Evolutionary conservation across 1,140 invertebrate species (phyloP).

Genomic region (Panagrolaimus sp.): DNA sequence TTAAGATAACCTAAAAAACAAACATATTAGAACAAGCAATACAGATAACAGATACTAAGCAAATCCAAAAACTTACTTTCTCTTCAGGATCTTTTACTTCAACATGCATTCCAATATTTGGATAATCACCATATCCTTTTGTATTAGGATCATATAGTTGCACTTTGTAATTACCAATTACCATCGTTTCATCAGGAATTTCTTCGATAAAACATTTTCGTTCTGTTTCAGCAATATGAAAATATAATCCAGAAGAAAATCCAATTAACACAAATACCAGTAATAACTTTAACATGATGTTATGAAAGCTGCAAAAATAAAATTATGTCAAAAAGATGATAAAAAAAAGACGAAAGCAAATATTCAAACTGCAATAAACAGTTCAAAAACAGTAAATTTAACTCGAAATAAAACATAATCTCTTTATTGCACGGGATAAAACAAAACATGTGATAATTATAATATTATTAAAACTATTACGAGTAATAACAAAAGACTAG

Average conservation of each 20-base stretch:
- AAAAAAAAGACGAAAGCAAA: no score
- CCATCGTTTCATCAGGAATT: conserved; percentile 97
- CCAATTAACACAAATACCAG: background rate
- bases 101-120: conserved; percentile 95
- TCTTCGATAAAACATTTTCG: conserved; percentile 99
- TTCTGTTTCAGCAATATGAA: conserved; percentile 96
- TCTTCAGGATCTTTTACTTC: conserved; percentile 93
- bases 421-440: no score
- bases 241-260: conserved; percentile 70
- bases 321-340: no score
- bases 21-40: no score
- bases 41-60: background rate
- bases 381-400: no score
- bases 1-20: conserved; percentile 47
- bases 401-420: no score
- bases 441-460: no score
- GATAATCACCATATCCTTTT: conserved; percentile 63
- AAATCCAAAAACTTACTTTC: conserved; percentile 65
- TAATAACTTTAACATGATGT: conserved; percentile 6
- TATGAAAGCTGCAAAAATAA: no score
- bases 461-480: no score
- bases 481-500: no score
- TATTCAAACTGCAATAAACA: no score
- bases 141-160: conserved; percentile 85
- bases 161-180: conserved; percentile 95